Base-by-base conservation (phyloP, 2,888 invertebrate genomes). In the Serripes groenlandicus region DNA sequence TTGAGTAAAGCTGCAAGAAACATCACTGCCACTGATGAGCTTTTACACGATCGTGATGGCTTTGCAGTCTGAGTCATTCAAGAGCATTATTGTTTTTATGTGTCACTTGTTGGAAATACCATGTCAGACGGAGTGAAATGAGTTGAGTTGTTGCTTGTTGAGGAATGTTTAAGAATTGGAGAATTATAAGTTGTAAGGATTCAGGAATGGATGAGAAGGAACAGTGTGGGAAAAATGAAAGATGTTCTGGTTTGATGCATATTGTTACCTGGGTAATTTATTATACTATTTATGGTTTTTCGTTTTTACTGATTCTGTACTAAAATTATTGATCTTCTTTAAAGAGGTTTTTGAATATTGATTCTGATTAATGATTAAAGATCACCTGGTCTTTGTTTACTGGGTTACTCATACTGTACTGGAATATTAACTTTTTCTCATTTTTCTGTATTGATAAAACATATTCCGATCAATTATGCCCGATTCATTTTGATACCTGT, bases 31-130 rank as follows among this genome's bases (percentile, higher is more conserved):
- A 60, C 30, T 60, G 60, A 60, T 60, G 60, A 60, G 60, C 30
- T 60, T 56, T 62, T 32, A 62, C 62, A 62, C 30, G 34, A n/a
- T 34, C n/a, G 32, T 62, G 62, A 62, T 62, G n/a, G 62, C 34
- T 34, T 11, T 30, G 32, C n/a, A 1, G 26, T 62, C 62, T 62
- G 62, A 62, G 34, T 62, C 62, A 62, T n/a, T n/a, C 21, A 34
- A 28, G 15, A 42, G 37, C 66, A 28, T 66, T 34, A n/a, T n/a
- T 21, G 56, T 56, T 37, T 66, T 42, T 23, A 66, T 66, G 66
- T 66, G 66, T 66, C 66, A 66, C 42, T 66, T 0, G 37, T 2
- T 18, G n/a, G 62, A 42, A 66, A 66, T 42, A 42, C 23, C 66
- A 66, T 37, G 37, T 11, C 21, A 3, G 56, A 56, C 11, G 11